Conservation (phyloP, 2,888 invertebrate genomes). For the Thyatira batis region DNA sequence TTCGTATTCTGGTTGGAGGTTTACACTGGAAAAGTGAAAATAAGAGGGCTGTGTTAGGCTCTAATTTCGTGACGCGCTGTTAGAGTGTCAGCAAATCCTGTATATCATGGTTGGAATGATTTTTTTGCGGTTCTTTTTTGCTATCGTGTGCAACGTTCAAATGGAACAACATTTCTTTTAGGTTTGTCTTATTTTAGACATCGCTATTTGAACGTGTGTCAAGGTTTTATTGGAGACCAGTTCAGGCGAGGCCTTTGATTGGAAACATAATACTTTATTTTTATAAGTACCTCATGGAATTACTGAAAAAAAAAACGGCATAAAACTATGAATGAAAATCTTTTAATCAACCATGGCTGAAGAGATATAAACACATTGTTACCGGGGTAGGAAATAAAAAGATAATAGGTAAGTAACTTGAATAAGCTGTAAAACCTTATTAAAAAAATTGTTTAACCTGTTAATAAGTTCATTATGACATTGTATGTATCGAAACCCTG, state of each 20-base stretch:
- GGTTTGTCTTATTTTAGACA: constrained; percentile 8
- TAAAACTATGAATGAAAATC: no score
- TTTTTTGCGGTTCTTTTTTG: constrained; percentile 31
- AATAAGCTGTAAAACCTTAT: no score
- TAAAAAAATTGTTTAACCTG: constrained; percentile 10
- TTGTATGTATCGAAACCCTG: no score
- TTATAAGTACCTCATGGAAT: no score
- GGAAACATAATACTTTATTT: constrained; percentile 17
- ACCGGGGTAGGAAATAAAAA: no score
- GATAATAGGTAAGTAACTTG: no score
- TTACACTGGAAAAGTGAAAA: constrained; percentile 66
- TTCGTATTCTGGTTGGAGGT: constrained; percentile 39
- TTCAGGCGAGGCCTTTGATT: constrained; percentile 7
- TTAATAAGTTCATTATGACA: no score
- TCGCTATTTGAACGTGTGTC: neutral
- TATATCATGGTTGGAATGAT: constrained; percentile 27
- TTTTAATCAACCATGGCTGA: no score
- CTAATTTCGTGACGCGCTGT: constrained; percentile 58
- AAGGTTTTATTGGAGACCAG: neutral
- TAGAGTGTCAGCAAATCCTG: constrained; percentile 50
- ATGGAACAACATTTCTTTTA: constrained; percentile 21
- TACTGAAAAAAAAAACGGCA: no score
- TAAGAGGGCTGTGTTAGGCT: constrained; percentile 53
- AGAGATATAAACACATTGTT: no score
- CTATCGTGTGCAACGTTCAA: constrained; percentile 20